Percentiles rank a stretch among this genome's conserved stretches.
These are phyloP conservation scores for Diphyllodes magnificus DNA, from an alignment of 2,113 vertebrate species.

Conservation along the genomic window DNA sequence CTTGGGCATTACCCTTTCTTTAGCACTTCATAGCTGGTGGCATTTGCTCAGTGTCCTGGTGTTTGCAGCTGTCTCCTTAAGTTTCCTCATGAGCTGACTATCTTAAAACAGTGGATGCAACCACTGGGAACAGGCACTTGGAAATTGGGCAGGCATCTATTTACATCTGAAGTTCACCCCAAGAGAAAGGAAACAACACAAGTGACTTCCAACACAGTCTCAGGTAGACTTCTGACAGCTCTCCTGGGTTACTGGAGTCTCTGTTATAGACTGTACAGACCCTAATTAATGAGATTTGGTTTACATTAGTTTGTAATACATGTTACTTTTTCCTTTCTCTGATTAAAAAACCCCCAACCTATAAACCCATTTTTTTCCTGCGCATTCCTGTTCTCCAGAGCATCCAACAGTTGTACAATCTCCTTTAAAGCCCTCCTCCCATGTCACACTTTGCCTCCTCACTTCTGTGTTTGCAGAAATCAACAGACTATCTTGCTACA, in stretches of 20 bases:
- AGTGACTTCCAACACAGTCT: not conserved
- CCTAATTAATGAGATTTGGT: not conserved
- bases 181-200: not conserved
- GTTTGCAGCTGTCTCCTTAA: not conserved
- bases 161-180: not conserved
- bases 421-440: not conserved
- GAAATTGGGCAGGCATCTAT: not conserved
- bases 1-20: not conserved
- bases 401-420: not conserved
- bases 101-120: not conserved
- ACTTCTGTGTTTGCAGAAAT: not conserved
- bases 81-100: not conserved
- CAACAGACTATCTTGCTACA: not conserved
- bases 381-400: not conserved
- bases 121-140: not conserved
- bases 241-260: not conserved
- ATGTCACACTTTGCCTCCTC: not conserved
- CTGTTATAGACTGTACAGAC: not conserved
- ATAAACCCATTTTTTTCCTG: not conserved
- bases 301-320: not conserved
- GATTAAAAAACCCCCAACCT: not conserved
- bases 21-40: not conserved
- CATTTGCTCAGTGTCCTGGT: not conserved
- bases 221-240: not conserved
- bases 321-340: not conserved